Conservation (phyloP, 2,888 invertebrate species). For the Strigamia maritima region DNA sequence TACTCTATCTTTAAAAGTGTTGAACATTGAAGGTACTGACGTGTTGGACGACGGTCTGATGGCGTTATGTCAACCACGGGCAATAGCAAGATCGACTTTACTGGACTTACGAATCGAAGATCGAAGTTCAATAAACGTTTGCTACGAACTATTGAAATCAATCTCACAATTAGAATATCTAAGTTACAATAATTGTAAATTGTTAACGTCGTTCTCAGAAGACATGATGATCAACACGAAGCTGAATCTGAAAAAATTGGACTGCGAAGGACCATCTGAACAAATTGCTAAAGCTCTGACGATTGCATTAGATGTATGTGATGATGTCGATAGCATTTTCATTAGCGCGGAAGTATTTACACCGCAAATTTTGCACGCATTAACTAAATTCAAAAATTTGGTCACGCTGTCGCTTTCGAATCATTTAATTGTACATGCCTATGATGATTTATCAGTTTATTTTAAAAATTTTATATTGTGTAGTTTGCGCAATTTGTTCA, state of each 20-base stretch:
- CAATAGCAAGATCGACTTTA: neutral
- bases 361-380: neutral
- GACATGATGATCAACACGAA: neutral
- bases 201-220: neutral
- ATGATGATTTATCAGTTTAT: neutral
- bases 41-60: neutral
- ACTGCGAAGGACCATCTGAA: neutral
- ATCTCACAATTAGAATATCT: neutral
- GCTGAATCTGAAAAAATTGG: neutral
- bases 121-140: neutral
- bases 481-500: neutral
- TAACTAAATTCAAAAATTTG: conserved; percentile 1
- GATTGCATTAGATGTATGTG: neutral
- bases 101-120: neutral
- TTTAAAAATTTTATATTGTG: neutral
- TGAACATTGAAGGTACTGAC: neutral
- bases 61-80: neutral
- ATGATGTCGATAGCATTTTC: neutral
- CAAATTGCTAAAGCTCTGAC: neutral
- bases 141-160: neutral
- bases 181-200: conserved; percentile 5
- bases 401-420: neutral
- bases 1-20: neutral
- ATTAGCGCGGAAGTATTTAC: neutral
- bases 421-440: neutral